phyloP scores from a whole-genome alignment of 2,797 vertebrate species.

The Amniataba percoides region DNA sequence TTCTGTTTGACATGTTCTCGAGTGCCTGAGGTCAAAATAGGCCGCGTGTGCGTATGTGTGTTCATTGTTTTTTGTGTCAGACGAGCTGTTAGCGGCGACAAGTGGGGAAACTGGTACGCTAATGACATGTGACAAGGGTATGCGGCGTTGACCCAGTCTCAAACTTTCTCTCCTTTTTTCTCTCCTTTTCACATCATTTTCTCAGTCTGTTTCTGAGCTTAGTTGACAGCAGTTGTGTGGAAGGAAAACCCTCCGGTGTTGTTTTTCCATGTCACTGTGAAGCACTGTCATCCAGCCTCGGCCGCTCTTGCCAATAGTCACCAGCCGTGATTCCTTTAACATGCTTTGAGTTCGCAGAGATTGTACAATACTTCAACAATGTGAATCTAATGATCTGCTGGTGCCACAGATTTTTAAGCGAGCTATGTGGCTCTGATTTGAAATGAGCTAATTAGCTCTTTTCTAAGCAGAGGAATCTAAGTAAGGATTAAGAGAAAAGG shows the following conservation, averaged over 20 bases:
- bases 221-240: slow-evolving; percentile 75
- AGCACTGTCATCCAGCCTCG: slow-evolving; percentile 61
- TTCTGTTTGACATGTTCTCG: slow-evolving; percentile 53
- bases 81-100: slow-evolving; percentile 60
- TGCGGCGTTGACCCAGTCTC: slow-evolving; percentile 73
- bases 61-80: slow-evolving; percentile 63
- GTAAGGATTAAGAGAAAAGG: slow-evolving; percentile 52
- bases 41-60: slow-evolving; percentile 8
- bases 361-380: slow-evolving; percentile 39
- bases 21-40: slow-evolving; percentile 47
- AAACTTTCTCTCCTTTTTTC: slow-evolving; percentile 72
- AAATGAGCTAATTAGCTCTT: slow-evolving; percentile 69
- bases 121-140: slow-evolving; percentile 79
- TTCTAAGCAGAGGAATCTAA: slow-evolving; percentile 52
- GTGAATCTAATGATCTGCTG: slow-evolving; percentile 54
- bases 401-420: slow-evolving; percentile 46
- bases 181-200: slow-evolving; percentile 68
- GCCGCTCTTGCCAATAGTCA: slow-evolving; percentile 69
- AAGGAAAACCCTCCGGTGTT: slow-evolving; percentile 71
- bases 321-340: slow-evolving; percentile 66
- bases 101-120: slow-evolving; percentile 62
- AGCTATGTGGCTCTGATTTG: slow-evolving; percentile 47
- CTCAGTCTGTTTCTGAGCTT: slow-evolving; percentile 60
- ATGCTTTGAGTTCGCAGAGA: slow-evolving; percentile 53
- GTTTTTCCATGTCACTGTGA: slow-evolving; percentile 76